Evolutionary conservation across 2,888 invertebrate genomes (phyloP).

Genomic region (Harmothoe impar): DNA sequence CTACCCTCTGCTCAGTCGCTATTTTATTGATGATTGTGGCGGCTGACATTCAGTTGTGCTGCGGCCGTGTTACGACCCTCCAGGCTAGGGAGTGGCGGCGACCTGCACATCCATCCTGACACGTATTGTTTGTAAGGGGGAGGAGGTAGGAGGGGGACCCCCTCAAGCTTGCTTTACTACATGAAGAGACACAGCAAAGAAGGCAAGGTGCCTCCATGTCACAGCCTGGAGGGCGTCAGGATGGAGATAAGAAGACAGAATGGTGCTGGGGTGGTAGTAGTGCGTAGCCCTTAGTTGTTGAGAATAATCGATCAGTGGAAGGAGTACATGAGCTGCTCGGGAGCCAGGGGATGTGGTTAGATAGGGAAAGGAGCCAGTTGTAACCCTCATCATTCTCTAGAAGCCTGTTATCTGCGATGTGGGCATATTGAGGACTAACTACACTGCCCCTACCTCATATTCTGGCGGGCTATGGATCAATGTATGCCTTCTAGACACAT

Average conservation of each 20-base stretch:
- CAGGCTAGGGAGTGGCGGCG: not conserved
- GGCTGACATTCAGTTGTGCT: not conserved
- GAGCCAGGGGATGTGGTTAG: not conserved
- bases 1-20: not conserved
- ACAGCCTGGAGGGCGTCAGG: not conserved
- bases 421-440: not conserved
- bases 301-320: slow-evolving; percentile 20
- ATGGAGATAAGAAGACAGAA: not conserved
- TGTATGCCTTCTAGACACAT: not conserved
- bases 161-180: not conserved
- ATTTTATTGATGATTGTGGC: not conserved
- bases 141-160: not conserved
- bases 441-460: not conserved
- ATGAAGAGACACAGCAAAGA: not conserved
- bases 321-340: not conserved
- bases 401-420: not conserved
- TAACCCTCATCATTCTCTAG: not conserved
- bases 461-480: not conserved
- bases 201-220: not conserved
- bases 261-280: not conserved
- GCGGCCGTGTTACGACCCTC: not conserved
- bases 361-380: not conserved
- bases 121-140: not conserved
- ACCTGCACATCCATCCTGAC: not conserved
- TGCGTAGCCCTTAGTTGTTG: not conserved